These are phyloP conservation scores for Euschistus heros DNA, from an alignment of 1,140 invertebrate species.

Conservation along the genomic window DNA sequence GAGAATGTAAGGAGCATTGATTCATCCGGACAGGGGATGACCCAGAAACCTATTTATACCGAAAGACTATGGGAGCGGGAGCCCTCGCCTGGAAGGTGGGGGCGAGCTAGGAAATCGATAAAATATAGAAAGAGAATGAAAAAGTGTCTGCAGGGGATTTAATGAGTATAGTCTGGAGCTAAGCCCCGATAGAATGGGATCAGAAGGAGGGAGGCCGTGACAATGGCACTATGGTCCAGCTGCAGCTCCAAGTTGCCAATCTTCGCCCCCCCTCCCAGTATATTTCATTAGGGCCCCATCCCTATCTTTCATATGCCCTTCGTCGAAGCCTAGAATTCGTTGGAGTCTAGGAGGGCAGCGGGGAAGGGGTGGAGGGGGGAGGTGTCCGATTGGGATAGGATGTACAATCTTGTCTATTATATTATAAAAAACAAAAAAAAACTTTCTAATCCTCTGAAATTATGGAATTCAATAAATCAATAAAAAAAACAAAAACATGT, in stretches of 20 bases:
- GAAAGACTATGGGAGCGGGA: no score
- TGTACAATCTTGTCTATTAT: no score
- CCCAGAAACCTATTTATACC: no score
- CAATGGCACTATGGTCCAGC: constrained; percentile 10
- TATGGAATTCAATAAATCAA: no score
- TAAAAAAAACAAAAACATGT: no score
- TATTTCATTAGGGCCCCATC: constrained; percentile 7
- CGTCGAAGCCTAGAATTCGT: no score
- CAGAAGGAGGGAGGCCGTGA: constrained; percentile 12
- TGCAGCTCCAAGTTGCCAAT: constrained; percentile 13
- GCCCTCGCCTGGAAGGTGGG: no score
- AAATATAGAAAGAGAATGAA: constrained; percentile 1
- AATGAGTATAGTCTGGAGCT: constrained; percentile 13
- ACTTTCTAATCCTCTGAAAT: no score
- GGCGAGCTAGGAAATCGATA: constrained; percentile 1
- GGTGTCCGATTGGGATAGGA: background rate
- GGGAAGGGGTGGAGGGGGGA: background rate
- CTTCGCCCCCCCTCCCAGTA: background rate
- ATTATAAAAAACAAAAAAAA: no score
- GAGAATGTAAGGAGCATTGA: no score
- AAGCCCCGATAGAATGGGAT: constrained; percentile 10
- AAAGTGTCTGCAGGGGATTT: constrained; percentile 10
- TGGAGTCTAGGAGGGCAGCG: background rate
- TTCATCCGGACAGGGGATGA: no score
- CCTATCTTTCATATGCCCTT: background rate